Percentiles rank a stretch among this genome's conserved stretches.
These are phyloP conservation scores for Heptranchias perlo DNA, from an alignment of 2,113 vertebrate genomes.

Conservation along the genomic window DNA sequence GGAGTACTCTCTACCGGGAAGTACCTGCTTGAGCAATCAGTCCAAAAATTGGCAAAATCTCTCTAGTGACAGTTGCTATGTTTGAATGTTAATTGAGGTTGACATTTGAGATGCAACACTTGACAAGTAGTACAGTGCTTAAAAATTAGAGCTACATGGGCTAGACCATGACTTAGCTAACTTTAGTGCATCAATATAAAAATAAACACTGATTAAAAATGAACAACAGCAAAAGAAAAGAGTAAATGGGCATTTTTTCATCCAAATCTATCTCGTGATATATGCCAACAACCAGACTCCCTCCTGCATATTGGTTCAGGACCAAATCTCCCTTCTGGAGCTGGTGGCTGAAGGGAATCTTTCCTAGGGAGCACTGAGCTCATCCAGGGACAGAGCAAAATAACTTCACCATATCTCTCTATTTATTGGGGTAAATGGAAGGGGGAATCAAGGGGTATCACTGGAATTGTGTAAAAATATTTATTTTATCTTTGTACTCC, in stretches of 20 bases:
- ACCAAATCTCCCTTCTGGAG: not conserved
- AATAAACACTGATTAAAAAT: not conserved
- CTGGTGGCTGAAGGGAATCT: too few relatives aligned
- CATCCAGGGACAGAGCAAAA: not conserved
- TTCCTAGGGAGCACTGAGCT: not conserved
- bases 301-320: too few relatives aligned
- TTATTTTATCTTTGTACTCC: not conserved
- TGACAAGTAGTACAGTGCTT: not conserved
- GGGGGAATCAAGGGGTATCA: not conserved
- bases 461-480: not conserved
- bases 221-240: not conserved
- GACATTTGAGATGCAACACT: not conserved
- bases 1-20: not conserved
- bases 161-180: not conserved
- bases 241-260: too few relatives aligned
- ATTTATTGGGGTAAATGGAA: not conserved
- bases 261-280: too few relatives aligned
- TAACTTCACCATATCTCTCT: not conserved
- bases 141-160: not conserved
- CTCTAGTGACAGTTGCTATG: not conserved
- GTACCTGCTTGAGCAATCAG: not conserved
- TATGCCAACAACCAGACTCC: too few relatives aligned
- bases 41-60: not conserved
- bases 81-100: not conserved
- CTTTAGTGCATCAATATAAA: not conserved